Evolutionary conservation across 1,140 invertebrate species (phyloP).

Genomic region (Cecropterus lyciades): DNA sequence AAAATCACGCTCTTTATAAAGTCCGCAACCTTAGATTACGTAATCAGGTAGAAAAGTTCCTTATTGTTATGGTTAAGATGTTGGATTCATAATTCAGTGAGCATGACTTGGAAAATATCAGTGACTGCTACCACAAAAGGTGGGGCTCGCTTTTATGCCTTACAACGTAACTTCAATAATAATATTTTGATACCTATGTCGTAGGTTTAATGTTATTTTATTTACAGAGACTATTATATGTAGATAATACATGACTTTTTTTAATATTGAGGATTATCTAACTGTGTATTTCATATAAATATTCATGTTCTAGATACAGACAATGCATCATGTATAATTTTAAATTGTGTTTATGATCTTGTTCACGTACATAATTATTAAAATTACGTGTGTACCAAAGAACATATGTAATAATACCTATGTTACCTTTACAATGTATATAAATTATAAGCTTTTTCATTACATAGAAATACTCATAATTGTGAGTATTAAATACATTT

Average conservation of each 20-base stretch:
- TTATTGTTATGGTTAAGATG: slow-evolving; percentile 37
- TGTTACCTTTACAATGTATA: too few relatives aligned
- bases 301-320: too few relatives aligned
- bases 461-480: background rate
- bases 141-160: slow-evolving; percentile 39
- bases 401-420: too few relatives aligned
- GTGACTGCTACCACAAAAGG: slow-evolving; percentile 46
- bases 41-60: slow-evolving; percentile 33
- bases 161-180: slow-evolving; percentile 21
- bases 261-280: too few relatives aligned
- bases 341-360: too few relatives aligned
- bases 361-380: too few relatives aligned
- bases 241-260: too few relatives aligned
- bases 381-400: too few relatives aligned
- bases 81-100: slow-evolving; percentile 41
- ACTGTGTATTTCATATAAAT: too few relatives aligned
- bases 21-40: slow-evolving; percentile 11
- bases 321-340: too few relatives aligned
- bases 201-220: background rate
- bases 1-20: slow-evolving; percentile 21
- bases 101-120: slow-evolving; percentile 55
- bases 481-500: background rate
- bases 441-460: background rate
- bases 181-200: background rate
- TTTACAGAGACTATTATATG: too few relatives aligned